Conservation (phyloP, 2,113 vertebrate species). For the Hyla sarda region DNA sequence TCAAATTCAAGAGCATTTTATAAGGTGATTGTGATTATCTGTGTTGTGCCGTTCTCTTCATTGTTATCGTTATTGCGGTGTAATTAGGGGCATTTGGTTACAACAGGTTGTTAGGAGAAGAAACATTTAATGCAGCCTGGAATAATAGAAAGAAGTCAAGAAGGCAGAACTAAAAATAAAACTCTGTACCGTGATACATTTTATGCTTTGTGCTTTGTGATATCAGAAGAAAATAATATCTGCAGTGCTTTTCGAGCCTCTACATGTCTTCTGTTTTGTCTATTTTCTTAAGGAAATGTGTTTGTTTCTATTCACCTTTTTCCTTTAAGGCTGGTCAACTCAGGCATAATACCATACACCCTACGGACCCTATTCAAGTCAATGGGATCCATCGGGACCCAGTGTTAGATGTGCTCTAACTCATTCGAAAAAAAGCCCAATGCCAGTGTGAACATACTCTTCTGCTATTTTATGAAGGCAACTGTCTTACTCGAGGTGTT, state of each 20-base stretch:
- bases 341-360: too few species aligned
- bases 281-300: neutral
- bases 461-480: neutral
- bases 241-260: neutral
- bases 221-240: neutral
- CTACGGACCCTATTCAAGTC: too few species aligned
- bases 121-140: neutral
- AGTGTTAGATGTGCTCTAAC: too few species aligned
- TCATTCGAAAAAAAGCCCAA: too few species aligned
- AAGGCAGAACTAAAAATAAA: constrained; percentile 17
- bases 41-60: neutral
- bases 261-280: neutral
- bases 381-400: too few species aligned
- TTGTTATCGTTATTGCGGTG: neutral
- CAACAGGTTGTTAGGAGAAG: neutral
- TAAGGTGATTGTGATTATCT: constrained; percentile 31
- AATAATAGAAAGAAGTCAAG: neutral
- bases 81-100: constrained; percentile 33
- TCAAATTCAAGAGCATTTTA: constrained; percentile 25
- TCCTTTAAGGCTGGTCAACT: too few species aligned
- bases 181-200: neutral
- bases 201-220: neutral
- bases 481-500: neutral
- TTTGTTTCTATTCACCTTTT: neutral
- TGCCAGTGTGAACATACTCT: too few species aligned